phyloP scores from a whole-genome alignment of 2,797 vertebrate genomes.

The Hipposideros larvatus region DNA sequence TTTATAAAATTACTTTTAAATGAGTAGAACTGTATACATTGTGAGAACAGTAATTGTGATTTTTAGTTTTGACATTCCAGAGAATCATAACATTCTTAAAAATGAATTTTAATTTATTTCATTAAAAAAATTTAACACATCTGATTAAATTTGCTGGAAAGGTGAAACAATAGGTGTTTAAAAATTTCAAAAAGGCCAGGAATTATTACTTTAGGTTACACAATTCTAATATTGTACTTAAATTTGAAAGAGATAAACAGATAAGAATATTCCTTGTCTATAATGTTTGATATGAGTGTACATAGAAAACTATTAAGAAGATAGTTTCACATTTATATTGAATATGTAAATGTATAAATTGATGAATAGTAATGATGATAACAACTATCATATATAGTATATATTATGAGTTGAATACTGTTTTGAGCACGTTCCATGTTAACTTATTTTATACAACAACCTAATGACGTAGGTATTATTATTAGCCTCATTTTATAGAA shows the following conservation, averaged over 20 bases:
- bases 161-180: neutral
- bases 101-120: neutral
- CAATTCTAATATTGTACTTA: neutral
- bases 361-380: neutral
- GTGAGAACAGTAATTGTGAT: neutral
- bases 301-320: neutral
- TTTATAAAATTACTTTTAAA: neutral
- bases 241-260: neutral
- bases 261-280: neutral
- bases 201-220: neutral
- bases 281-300: neutral
- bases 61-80: neutral
- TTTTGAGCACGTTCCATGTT: neutral
- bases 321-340: neutral
- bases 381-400: neutral
- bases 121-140: neutral
- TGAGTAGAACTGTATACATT: neutral
- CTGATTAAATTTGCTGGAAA: neutral
- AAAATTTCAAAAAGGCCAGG: neutral
- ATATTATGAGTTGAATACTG: neutral
- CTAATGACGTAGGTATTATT: neutral
- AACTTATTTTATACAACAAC: neutral
- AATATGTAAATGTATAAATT: neutral
- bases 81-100: conserved; percentile 2
- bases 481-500: neutral